These are phyloP conservation scores for Sturmia bella DNA, from an alignment of 2,888 invertebrate species.

Conservation along the genomic window DNA sequence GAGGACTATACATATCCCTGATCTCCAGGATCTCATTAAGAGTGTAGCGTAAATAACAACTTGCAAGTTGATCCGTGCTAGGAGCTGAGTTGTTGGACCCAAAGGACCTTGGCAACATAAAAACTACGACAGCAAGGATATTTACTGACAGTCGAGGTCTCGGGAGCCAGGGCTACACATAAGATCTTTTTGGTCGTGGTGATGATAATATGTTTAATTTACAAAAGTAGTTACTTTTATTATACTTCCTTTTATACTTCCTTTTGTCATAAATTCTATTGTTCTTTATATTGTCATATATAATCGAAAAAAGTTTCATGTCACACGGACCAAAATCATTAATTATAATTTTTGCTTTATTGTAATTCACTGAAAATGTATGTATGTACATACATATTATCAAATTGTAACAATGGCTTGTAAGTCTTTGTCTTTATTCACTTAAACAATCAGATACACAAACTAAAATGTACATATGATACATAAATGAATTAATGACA, in stretches of 20 bases:
- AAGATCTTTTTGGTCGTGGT: too few relatives aligned
- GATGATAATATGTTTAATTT: too few relatives aligned
- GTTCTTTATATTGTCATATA: slow-evolving; percentile 33
- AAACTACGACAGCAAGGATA: too few relatives aligned
- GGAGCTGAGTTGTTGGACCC: too few relatives aligned
- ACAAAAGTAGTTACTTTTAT: too few relatives aligned
- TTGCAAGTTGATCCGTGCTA: too few relatives aligned
- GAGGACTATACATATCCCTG: too few relatives aligned
- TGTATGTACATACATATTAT: slow-evolving; percentile 17
- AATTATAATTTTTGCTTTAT: slow-evolving; percentile 21
- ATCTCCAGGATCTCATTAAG: too few relatives aligned
- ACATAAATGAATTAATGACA: slow-evolving; percentile 22
- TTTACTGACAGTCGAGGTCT: too few relatives aligned
- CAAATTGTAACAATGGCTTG: slow-evolving; percentile 55
- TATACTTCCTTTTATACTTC: not conserved
- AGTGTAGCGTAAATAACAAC: too few relatives aligned
- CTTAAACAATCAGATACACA: slow-evolving; percentile 7
- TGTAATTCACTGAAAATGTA: slow-evolving; percentile 25
- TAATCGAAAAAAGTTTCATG: slow-evolving; percentile 58
- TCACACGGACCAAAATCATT: slow-evolving; percentile 46
- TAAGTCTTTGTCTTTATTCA: slow-evolving; percentile 28
- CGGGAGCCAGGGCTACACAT: too few relatives aligned
- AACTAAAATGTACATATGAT: not conserved
- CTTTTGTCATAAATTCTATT: not conserved
- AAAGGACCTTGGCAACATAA: too few relatives aligned